phyloP scores from a whole-genome alignment of 2,797 vertebrate species.

The Sphenopsis melanotis region DNA sequence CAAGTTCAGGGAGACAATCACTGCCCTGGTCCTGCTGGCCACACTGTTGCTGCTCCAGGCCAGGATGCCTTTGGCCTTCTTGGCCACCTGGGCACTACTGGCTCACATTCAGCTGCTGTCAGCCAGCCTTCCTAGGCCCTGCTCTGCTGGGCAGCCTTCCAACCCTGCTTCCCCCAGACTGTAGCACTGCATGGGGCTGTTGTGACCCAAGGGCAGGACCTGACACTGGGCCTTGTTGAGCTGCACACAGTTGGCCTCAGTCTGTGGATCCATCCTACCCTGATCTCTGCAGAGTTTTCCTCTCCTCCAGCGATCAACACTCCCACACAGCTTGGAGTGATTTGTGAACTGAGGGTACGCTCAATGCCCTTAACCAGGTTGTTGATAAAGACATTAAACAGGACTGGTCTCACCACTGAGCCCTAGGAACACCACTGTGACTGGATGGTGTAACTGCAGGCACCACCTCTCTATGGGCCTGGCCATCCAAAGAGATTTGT shows the following conservation, averaged over 20 bases:
- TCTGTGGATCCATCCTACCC: not conserved
- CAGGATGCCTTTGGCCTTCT: not conserved
- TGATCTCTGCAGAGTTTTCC: not conserved
- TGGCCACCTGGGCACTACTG: not conserved
- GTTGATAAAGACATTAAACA: not conserved
- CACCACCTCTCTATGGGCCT: not conserved
- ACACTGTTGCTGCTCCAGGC: not conserved
- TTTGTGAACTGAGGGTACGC: not conserved
- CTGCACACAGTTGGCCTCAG: rapidly evolving
- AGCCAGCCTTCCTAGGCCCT: not conserved
- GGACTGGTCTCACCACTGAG: not conserved
- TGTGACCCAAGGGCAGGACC: not conserved
- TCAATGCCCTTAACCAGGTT: not conserved
- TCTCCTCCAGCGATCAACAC: not conserved
- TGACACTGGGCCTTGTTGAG: not conserved
- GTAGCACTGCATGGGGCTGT: not conserved
- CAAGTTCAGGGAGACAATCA: rapidly evolving
- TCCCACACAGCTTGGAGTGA: not conserved
- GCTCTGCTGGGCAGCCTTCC: not conserved
- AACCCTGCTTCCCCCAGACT: not conserved
- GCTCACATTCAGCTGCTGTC: not conserved
- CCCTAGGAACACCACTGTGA: not conserved
- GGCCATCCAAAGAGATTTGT: not conserved
- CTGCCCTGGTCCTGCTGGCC: not conserved
- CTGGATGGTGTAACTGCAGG: too few relatives aligned